Percentiles rank a stretch among this genome's conserved stretches.
phyloP scores from a whole-genome alignment of 2,113 vertebrate species.

The Edolisoma coerulescens region DNA sequence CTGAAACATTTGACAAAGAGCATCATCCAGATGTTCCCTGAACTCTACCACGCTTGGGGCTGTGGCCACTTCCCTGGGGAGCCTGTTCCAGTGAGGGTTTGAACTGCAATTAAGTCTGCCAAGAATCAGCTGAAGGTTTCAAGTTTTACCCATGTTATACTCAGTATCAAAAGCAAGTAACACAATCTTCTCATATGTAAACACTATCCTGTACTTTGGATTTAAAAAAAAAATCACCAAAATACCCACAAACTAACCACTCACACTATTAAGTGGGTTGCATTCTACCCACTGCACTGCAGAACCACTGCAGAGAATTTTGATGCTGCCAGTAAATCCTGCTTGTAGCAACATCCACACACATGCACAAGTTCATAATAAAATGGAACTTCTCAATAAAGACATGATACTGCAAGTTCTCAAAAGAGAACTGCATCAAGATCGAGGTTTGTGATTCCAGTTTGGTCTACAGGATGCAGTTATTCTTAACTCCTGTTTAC shows the following conservation, averaged over 20 bases:
- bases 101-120: neutral
- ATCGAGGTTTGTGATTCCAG: neutral
- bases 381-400: neutral
- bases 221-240: neutral
- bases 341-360: neutral
- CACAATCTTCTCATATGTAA: rapidly evolving
- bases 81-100: neutral
- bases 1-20: neutral
- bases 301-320: neutral
- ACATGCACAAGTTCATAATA: too few relatives aligned
- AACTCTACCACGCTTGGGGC: neutral
- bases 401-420: neutral
- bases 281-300: neutral
- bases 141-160: neutral
- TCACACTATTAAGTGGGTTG: neutral
- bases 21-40: rapidly evolving
- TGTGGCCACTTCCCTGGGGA: neutral
- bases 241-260: neutral
- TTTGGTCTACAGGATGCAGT: neutral
- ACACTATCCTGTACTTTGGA: too few relatives aligned
- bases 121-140: neutral
- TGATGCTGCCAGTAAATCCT: neutral
- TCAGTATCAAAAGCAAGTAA: neutral
- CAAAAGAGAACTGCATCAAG: neutral
- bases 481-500: neutral